Evolutionary conservation across 2,888 invertebrate genomes (phyloP), one percentile per base, ranked within the genome.

Genomic region (Leptopilina myrica): DNA sequence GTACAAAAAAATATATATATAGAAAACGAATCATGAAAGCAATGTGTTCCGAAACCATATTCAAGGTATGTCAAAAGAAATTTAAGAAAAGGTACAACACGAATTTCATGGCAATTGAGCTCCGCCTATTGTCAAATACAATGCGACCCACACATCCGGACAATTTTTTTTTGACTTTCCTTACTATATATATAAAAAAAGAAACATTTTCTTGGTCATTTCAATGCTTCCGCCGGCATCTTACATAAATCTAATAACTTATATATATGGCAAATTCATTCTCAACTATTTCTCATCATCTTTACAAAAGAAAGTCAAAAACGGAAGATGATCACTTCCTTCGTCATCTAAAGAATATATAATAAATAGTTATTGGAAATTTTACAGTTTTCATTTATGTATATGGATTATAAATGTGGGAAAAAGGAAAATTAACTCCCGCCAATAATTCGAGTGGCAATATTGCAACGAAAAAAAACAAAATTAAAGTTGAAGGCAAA

Each of bases 51-150:
- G 80, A 79, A 78, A 66, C 69, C 84, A 81, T 86, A 88, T 88
- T 84, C 87, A 79, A 79, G 77, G 76, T 77, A 80, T 77, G 85
- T 87, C 84, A 88, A 89, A 88, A 86, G 84, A 85, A 85, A 84
- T 87, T 86, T 86, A 82, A 84, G 87, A 88, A 90, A 88, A 89
- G 88, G 89, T 86, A 90, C 89, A 90, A 91, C 90, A 90, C 83
- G 85, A 87, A 91, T 91, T 91, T 91, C 88, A 91, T 88, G 91
- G 87, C 89, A 89, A 89, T 91, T 90, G 89, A 89, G 82, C 84
- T 76, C 76, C 76, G 79, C 80, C 86, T 81, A 80, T 78, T 77
- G 78, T 77, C 66, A 85, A 89, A 49, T 11, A 49, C 90, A 90
- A 86, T 87, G 82, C 65, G 26, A 77, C 78, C 78, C 85, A 85